Evolutionary conservation across 2,797 vertebrate species (phyloP), one percentile per base, ranked within the genome.

Genomic region (Decapterus maruadsi): DNA sequence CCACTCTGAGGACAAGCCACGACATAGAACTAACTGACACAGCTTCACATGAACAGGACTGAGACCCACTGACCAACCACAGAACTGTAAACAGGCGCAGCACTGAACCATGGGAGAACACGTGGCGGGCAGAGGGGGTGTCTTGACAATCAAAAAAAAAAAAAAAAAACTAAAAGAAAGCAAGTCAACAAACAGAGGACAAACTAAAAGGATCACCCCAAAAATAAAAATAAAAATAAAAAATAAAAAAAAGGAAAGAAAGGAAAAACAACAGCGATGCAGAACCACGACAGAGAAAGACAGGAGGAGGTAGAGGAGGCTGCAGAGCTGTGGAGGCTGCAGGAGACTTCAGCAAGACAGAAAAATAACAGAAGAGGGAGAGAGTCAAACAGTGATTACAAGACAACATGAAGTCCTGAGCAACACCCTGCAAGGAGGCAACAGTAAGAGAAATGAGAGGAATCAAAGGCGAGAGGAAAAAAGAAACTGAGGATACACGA

Each of bases 351-450:
- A 87, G 83, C 84, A 74, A 84, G 81, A 87, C 67, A 88, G 75
- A 73, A 72, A 67, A 76, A 73, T 54, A 71, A 87, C 64, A 77
- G 68, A 72, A 34, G 77, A 81, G 65, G 75, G 79, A 83, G 75
- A 87, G 86, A 94, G 91, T 94, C 93, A 94, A 88, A 94, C 89
- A 85, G 89, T 90, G 92, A 92, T 80, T 89, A 95, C 92, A 76
- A 94, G 91, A 95, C 92, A 94, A 95, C 94, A 96, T 95, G 93
- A 89, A 91, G 92, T 96, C 96, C 95, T 93, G 92, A 92, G 93
- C 93, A 95, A 93, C 93, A 95, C 92, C 96, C 95, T 95, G 95
- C 93, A 95, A 96, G 95, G 94, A 95, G 93, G 94, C 93, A 95
- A 94, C 94, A 83, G 93, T 93, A 92, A 94, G 88, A 93, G 81